Base-by-base conservation (phyloP, 2,797 vertebrate genomes). In the Xenopus petersii region DNA sequence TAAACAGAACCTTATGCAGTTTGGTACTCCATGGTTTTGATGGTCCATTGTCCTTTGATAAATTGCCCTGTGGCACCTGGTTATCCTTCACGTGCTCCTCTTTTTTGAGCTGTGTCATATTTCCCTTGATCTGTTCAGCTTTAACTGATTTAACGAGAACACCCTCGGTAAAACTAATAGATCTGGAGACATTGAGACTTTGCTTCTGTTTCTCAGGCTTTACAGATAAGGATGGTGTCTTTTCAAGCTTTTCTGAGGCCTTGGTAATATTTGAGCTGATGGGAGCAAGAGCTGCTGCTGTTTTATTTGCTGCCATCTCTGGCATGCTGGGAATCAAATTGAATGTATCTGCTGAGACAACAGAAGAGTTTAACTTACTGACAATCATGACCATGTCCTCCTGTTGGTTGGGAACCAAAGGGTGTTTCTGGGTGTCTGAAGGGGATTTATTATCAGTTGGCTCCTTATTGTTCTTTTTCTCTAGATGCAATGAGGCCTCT, bases 1-100 rank as follows among this genome's bases (percentile, higher is more conserved):
- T n/a, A 1, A 83, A 80, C 10, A 93, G 80, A 48, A 99, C 94
- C 60, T 81, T 92, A 84, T 97, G 97, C 65, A 81, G 83, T 0
- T 86, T 82, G 0, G 7, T 51, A 3, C 65, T 21, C 70, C 67
- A 4, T 59, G 71, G 30, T 0, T 30, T 61, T 68, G 67, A 0
- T 2, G 12, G 8, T 26, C 4, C 30, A n/a, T 47, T 64, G 26
- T 17, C 15, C 49, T 12, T 51, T 51, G 15, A 4, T 12, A 5
- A 7, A n/a, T 26, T 68, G 64, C 12, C 15, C 11, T 12, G 49
- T 12, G 49, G 11, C 49, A 51, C 15, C 7, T 1, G 7, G 16
- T 56, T 16, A 17, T 15, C 7, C 13, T 56, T 16, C n/a, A 16
- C 13, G 2, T 17, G 9, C 13, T 16, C 15, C 15, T 16, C n/a